These are phyloP conservation scores for Dromas ardeola DNA, from an alignment of 2,113 vertebrate species.

Conservation along the genomic window DNA sequence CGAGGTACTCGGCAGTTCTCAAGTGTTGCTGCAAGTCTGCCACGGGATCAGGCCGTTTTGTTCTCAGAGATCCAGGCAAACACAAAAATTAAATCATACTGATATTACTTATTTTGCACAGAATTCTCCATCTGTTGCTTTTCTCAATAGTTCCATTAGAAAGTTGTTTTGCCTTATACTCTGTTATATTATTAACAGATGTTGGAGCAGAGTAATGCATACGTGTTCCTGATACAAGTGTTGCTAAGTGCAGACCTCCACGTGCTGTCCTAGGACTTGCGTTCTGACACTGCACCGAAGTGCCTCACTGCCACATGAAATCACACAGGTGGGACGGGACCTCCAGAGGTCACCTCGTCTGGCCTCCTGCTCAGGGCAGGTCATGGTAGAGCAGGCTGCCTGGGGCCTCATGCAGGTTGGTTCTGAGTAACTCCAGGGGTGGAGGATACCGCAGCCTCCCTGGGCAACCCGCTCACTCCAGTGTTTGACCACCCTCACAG, in stretches of 20 bases:
- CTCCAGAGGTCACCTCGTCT: neutral
- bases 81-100: neutral
- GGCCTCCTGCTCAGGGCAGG: neutral
- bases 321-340: neutral
- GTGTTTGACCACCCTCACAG: neutral
- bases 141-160: neutral
- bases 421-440: neutral
- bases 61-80: neutral
- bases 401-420: accelerated
- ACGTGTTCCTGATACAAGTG: neutral
- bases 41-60: neutral
- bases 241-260: neutral
- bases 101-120: conserved; percentile 17
- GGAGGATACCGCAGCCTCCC: neutral
- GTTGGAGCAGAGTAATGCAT: neutral
- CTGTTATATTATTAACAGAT: conserved; percentile 8
- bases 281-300: neutral
- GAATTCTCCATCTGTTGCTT: conserved; percentile 20
- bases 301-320: neutral
- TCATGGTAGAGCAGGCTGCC: neutral
- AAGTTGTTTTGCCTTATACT: neutral
- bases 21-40: neutral
- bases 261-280: neutral
- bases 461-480: neutral
- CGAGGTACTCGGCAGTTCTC: accelerated